Evolutionary conservation across 2,113 vertebrate genomes (phyloP).

Genomic region (Tursiops truncatus): DNA sequence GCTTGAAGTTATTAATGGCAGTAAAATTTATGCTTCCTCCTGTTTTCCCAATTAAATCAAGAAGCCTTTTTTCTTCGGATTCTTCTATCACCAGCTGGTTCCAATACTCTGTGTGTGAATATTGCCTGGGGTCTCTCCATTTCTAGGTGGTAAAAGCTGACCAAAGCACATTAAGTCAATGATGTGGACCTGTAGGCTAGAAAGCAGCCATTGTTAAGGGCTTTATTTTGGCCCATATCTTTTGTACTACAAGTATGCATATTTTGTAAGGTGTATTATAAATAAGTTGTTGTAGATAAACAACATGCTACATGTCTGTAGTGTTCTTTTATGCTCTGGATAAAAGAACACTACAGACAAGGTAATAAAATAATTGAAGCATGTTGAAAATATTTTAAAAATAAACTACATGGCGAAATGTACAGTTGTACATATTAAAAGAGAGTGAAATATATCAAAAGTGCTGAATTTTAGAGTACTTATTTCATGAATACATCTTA

Average conservation of each 20-base stretch:
- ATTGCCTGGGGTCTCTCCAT: slow-evolving; percentile 86
- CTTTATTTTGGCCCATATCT: slow-evolving; percentile 77
- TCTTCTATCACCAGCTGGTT: slow-evolving; percentile 92
- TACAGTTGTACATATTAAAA: not conserved
- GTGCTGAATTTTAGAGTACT: not conserved
- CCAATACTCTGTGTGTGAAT: slow-evolving; percentile 90
- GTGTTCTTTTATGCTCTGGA: not conserved
- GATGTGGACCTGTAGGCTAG: slow-evolving; percentile 73
- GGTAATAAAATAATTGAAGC: slow-evolving; percentile 58
- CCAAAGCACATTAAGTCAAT: slow-evolving; percentile 82
- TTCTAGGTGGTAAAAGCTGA: slow-evolving; percentile 80
- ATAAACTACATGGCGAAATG: slow-evolving; percentile 3
- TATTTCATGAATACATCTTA: slow-evolving; percentile 16
- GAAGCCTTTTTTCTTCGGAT: slow-evolving; percentile 87
- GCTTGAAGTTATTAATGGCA: slow-evolving; percentile 97
- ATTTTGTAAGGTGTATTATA: slow-evolving; percentile 32
- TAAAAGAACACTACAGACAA: slow-evolving; percentile 39
- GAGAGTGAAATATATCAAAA: not conserved
- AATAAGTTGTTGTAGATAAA: not conserved
- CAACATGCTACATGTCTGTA: too few species aligned
- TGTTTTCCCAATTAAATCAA: slow-evolving; percentile 96
- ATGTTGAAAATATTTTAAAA: slow-evolving; percentile 49
- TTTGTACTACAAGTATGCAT: slow-evolving; percentile 59
- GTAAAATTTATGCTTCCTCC: slow-evolving; percentile 99
- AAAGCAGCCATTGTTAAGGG: slow-evolving; percentile 79